Conservation (phyloP, 2,888 invertebrate genomes). For the Sarcophaga variegata region DNA sequence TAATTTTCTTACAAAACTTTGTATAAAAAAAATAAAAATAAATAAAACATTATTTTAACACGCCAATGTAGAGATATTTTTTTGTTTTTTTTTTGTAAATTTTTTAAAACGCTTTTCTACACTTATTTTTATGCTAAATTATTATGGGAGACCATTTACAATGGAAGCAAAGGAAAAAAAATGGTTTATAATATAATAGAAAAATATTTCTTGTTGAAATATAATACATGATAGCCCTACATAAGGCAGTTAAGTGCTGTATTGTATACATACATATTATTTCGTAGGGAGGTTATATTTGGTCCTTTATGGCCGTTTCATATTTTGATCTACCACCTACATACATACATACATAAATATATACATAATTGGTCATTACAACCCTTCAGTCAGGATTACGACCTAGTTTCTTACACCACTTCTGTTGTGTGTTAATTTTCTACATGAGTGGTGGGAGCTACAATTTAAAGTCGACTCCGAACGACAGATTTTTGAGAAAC, state of each 20-base stretch:
- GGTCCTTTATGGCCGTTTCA: no score
- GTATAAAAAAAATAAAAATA: conserved; percentile 14
- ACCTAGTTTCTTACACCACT: no score
- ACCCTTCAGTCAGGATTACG: no score
- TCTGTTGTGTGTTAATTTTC: no score
- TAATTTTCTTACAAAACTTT: conserved; percentile 67
- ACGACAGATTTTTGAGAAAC: no score
- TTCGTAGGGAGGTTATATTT: no score
- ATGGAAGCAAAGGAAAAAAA: background rate
- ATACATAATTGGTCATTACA: no score
- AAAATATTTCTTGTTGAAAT: background rate
- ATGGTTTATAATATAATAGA: background rate
- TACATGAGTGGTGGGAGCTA: no score
- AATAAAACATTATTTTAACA: conserved; percentile 55
- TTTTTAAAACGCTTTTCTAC: conserved; percentile 39
- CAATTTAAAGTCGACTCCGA: no score
- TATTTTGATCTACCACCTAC: no score
- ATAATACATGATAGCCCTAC: background rate
- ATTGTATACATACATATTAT: no score
- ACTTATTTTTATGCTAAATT: conserved; percentile 52
- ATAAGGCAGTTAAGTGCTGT: background rate
- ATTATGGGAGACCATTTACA: conserved; percentile 44
- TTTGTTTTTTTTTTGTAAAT: conserved; percentile 13
- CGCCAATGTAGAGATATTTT: conserved; percentile 50
- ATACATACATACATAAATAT: no score